A percentile compares a stretch with the other conserved stretches of the same genome.
phyloP scores from a whole-genome alignment of 2,113 vertebrate species.

The Tretioscincus oriximinensis region DNA sequence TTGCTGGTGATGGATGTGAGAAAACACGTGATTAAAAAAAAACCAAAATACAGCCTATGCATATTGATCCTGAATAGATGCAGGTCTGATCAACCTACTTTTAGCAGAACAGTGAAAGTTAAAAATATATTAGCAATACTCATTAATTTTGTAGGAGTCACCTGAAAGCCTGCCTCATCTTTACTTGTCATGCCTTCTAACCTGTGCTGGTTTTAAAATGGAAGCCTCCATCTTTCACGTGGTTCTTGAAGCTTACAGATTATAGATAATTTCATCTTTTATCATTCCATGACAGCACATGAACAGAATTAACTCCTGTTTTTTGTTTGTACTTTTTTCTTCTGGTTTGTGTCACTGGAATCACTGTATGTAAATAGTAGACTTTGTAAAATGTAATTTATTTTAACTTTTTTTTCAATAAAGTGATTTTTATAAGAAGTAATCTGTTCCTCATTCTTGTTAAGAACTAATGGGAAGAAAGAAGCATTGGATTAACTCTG shows the following conservation, averaged over 20 bases:
- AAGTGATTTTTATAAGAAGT: slow-evolving; percentile 37
- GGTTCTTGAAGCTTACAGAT: slow-evolving; percentile 49
- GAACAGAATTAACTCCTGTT: slow-evolving; percentile 17
- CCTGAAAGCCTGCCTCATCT: slow-evolving; percentile 14
- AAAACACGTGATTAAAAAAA: slow-evolving; percentile 24
- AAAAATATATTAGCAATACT: slow-evolving; percentile 48
- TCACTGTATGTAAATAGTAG: slow-evolving; percentile 73
- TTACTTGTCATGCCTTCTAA: slow-evolving; percentile 47
- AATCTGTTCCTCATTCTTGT: slow-evolving; percentile 24
- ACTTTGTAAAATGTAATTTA: slow-evolving; percentile 79
- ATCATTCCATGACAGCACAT: slow-evolving; percentile 46
- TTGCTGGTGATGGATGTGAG: slow-evolving; percentile 62
- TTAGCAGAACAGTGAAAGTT: slow-evolving; percentile 46
- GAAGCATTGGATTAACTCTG: background rate
- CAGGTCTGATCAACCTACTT: slow-evolving; percentile 33
- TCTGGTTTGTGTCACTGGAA: slow-evolving; percentile 63
- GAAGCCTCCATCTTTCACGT: slow-evolving; percentile 25
- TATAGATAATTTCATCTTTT: slow-evolving; percentile 15
- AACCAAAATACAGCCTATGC: slow-evolving; percentile 10
- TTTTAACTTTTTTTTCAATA: slow-evolving; percentile 80
- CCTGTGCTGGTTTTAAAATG: slow-evolving; percentile 44
- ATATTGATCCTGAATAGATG: slow-evolving; percentile 23
- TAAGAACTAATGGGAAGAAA: background rate
- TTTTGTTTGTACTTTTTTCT: slow-evolving; percentile 48
- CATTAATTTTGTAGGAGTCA: slow-evolving; percentile 29